These are phyloP conservation scores for Melieria crassipennis DNA, from an alignment of 2,888 invertebrate genomes.

Conservation along the genomic window DNA sequence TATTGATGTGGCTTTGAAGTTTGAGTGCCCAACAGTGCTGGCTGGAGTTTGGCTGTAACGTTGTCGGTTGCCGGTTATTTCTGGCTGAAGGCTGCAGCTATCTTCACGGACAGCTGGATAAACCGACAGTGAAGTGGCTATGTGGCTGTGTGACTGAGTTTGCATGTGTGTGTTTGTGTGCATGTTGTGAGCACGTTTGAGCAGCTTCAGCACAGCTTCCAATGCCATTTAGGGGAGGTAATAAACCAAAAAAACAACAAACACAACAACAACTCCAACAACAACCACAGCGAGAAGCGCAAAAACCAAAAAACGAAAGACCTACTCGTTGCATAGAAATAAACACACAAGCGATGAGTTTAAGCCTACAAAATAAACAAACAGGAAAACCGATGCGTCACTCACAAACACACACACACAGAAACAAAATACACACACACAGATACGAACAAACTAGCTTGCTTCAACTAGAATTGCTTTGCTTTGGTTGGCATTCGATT, in stretches of 20 bases:
- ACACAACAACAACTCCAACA: conserved; percentile 25
- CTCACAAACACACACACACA: conserved; percentile 35
- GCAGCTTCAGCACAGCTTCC: conserved; percentile 4
- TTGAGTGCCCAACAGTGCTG: not conserved
- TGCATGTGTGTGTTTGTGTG: not conserved
- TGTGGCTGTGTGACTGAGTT: not conserved
- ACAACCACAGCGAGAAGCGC: too few species aligned
- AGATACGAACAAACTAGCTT: not conserved
- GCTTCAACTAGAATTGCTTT: conserved; percentile 21
- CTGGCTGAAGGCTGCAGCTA: not conserved
- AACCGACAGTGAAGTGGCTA: not conserved
- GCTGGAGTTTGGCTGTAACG: too few species aligned
- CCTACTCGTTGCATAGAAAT: not conserved
- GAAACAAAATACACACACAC: not conserved
- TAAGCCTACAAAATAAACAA: conserved; percentile 40
- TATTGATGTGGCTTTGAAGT: conserved; percentile 42
- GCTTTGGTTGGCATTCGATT: conserved; percentile 9
- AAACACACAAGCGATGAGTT: conserved; percentile 17
- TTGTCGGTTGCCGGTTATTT: not conserved
- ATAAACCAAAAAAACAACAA: conserved; percentile 31
- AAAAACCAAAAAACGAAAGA: too few species aligned
- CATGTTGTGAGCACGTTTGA: conserved; percentile 14
- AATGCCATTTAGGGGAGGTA: conserved; percentile 29
- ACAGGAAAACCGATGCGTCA: conserved; percentile 18
- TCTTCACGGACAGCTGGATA: too few species aligned